Evolutionary conservation across 2,113 vertebrate species (phyloP).

Genomic region (Galemys pyrenaicus): DNA sequence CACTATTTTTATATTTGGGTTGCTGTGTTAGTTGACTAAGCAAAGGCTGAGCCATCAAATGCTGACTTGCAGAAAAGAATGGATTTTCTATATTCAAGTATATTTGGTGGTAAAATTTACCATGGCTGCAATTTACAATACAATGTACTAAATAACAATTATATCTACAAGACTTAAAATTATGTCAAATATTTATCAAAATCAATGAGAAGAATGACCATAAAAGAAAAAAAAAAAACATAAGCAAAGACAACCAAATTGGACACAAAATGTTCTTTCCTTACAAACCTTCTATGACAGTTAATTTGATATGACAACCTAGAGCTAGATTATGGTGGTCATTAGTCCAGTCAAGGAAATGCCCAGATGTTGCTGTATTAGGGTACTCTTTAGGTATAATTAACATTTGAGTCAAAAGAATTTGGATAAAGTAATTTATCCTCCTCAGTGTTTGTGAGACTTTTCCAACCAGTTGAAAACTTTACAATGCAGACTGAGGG

Average conservation of each 20-base stretch:
- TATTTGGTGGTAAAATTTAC: not conserved
- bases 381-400: not conserved
- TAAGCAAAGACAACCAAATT: not conserved
- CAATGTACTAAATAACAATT: not conserved
- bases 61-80: not conserved
- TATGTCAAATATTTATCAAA: conserved; percentile 36
- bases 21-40: not conserved
- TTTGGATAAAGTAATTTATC: not conserved
- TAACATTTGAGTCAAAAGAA: not conserved
- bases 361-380: not conserved
- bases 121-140: not conserved
- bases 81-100: not conserved
- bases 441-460: not conserved
- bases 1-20: not conserved
- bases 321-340: not conserved
- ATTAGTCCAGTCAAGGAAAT: not conserved
- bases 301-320: not conserved
- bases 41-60: not conserved
- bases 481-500: not conserved
- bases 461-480: not conserved
- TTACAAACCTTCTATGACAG: not conserved
- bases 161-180: not conserved
- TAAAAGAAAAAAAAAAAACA: not conserved
- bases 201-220: not conserved
- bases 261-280: not conserved